These are phyloP conservation scores for Muscicapa striata DNA, from an alignment of 2,797 vertebrate genomes.

Conservation along the genomic window DNA sequence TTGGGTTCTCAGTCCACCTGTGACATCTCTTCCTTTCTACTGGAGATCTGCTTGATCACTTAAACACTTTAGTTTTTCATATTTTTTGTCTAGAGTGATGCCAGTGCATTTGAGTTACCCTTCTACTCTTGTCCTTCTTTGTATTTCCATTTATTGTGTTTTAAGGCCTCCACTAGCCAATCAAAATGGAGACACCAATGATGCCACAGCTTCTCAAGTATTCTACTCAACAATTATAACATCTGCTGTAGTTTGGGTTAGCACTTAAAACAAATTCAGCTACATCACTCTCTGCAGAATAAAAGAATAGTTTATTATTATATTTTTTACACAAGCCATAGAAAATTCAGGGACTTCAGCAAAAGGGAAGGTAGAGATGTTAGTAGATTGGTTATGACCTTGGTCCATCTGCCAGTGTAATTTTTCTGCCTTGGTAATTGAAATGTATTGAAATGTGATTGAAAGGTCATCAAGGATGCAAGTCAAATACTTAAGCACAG, in stretches of 20 bases:
- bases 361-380: neutral
- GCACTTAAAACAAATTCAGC: neutral
- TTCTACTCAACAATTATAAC: neutral
- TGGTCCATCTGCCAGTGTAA: slow-evolving; percentile 8
- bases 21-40: neutral
- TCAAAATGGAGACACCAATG: neutral
- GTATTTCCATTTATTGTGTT: neutral
- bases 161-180: neutral
- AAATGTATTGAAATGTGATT: slow-evolving; percentile 43
- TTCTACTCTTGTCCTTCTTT: neutral
- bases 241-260: neutral
- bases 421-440: slow-evolving; percentile 24
- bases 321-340: neutral
- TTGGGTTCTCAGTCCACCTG: neutral
- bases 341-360: neutral
- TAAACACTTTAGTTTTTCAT: neutral
- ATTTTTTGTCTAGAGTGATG: neutral
- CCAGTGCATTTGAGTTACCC: neutral
- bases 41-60: neutral
- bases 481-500: slow-evolving; percentile 1
- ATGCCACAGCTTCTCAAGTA: neutral
- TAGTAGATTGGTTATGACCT: slow-evolving; percentile 26
- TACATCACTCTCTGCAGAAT: neutral
- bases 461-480: slow-evolving; percentile 28
- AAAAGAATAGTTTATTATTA: neutral